A percentile compares a stretch with the other conserved stretches of the same genome.
These are phyloP conservation scores for Choloepus didactylus DNA, from an alignment of 2,797 vertebrate genomes.

Conservation along the genomic window DNA sequence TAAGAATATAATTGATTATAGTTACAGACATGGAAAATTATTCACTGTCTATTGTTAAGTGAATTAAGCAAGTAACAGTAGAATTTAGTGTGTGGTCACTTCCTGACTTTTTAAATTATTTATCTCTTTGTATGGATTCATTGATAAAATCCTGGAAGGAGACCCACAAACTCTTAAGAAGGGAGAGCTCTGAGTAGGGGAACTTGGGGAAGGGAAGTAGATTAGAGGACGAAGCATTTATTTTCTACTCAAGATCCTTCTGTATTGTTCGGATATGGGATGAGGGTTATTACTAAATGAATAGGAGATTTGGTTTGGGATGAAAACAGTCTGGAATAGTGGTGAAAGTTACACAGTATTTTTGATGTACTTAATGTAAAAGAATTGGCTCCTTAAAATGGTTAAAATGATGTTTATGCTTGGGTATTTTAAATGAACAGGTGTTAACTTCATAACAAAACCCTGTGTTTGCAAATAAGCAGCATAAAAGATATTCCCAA, in stretches of 20 bases:
- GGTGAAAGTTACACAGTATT: no score
- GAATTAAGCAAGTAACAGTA: not conserved
- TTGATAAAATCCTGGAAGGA: not conserved
- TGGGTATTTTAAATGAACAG: not conserved
- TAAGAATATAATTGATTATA: not conserved
- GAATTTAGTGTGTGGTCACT: not conserved
- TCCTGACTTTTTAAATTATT: not conserved
- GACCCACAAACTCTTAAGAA: not conserved
- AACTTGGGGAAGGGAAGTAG: accelerated
- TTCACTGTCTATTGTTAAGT: accelerated
- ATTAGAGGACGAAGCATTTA: not conserved
- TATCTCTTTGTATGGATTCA: not conserved
- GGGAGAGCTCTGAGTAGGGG: no score
- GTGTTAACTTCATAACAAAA: constrained; percentile 7
- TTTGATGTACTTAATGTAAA: no score
- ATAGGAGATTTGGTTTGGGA: no score
- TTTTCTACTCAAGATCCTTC: not conserved
- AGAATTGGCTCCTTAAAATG: no score
- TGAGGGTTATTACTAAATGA: no score
- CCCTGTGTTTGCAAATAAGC: not conserved
- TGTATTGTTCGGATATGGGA: not conserved
- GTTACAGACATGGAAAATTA: not conserved
- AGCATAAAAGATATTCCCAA: not conserved
- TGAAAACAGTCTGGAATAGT: no score
- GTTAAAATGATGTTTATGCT: no score